Percentiles rank a stretch among this genome's conserved stretches.
phyloP scores from a whole-genome alignment of 2,113 vertebrate species.

The Esox niger region DNA sequence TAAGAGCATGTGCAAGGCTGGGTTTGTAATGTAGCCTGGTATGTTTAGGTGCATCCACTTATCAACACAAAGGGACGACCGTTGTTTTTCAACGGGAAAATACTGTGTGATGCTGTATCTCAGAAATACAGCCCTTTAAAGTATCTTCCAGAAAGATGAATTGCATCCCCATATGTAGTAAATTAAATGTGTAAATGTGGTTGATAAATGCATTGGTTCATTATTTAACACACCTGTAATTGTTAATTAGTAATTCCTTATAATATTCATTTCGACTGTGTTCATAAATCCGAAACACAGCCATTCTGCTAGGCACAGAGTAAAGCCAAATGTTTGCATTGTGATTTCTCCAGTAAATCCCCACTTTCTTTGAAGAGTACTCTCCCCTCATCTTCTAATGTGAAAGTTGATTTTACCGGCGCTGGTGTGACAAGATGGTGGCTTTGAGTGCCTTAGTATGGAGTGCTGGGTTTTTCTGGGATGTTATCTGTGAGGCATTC shows the following conservation, averaged over 20 bases:
- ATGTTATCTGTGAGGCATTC: conserved; percentile 20
- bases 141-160: no score
- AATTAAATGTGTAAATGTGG: not conserved
- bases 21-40: not conserved
- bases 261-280: no score
- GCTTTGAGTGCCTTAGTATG: not conserved
- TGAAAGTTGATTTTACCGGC: not conserved
- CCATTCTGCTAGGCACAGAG: not conserved
- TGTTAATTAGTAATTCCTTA: no score
- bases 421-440: not conserved
- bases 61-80: not conserved
- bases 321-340: not conserved
- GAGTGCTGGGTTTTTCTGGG: conserved; percentile 4
- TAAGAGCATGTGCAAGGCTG: not conserved
- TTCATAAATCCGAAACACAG: not conserved
- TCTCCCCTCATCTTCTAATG: not conserved
- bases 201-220: no score
- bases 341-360: not conserved
- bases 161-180: not conserved
- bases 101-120: not conserved
- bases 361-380: not conserved
- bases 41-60: not conserved
- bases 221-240: no score
- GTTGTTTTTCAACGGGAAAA: not conserved
- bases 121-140: no score